Percentiles rank a stretch among this genome's conserved stretches.
Conservation (phyloP, 2,797 vertebrate species). For the Tolypeutes matacus region DNA sequence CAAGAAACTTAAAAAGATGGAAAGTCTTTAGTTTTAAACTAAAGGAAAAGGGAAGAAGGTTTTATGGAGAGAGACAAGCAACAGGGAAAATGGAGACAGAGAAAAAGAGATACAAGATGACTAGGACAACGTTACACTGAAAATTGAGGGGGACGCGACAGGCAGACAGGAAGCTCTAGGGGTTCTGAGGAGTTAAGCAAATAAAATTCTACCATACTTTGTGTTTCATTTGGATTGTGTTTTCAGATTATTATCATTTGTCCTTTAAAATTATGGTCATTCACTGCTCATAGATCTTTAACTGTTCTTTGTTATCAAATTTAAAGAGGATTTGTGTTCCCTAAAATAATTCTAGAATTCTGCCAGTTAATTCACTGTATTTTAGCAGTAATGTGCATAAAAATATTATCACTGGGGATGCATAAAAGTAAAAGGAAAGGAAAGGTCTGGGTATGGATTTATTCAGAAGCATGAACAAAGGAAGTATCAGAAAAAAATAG, state of each 20-base stretch:
- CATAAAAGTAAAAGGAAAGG: background rate
- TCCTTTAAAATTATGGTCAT: background rate
- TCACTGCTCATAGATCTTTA: background rate
- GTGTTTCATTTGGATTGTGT: background rate
- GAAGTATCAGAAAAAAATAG: background rate
- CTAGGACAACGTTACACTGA: background rate
- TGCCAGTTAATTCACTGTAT: background rate
- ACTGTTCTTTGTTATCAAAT: background rate
- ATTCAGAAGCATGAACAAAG: conserved; percentile 10
- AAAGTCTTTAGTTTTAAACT: conserved; percentile 25
- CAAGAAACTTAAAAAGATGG: background rate
- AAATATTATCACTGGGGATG: background rate
- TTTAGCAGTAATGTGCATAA: background rate
- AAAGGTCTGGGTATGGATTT: background rate
- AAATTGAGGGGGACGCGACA: background rate
- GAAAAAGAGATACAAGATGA: background rate
- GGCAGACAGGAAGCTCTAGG: background rate
- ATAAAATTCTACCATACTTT: background rate
- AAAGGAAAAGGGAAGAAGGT: background rate
- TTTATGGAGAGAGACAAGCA: background rate
- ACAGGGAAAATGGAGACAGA: background rate
- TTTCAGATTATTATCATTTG: background rate
- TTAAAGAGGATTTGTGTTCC: background rate
- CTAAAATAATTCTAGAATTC: conserved; percentile 41
- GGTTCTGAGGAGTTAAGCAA: background rate